phyloP scores from a whole-genome alignment of 2,888 invertebrate species.

The Lasioglossum malachurum region DNA sequence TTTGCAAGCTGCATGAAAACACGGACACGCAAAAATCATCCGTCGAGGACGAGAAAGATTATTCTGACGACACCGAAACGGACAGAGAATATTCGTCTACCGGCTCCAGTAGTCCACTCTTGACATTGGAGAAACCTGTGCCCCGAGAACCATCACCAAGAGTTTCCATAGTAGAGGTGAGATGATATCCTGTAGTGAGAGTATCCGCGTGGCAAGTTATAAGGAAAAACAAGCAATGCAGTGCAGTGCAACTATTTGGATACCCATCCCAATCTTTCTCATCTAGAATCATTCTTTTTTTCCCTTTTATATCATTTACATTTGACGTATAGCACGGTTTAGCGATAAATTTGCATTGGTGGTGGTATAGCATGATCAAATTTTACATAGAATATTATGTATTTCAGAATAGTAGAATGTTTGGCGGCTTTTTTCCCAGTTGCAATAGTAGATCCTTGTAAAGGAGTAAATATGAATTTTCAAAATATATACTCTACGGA shows the following conservation, averaged over 20 bases:
- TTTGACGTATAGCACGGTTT: conserved; percentile 39
- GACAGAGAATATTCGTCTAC: conserved; percentile 76
- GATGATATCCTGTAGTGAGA: conserved; percentile 58
- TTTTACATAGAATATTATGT: conserved; percentile 16
- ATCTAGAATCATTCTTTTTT: conserved; percentile 25
- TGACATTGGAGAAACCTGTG: conserved; percentile 67
- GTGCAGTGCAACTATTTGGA: conserved; percentile 16
- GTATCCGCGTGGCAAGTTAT: conserved; percentile 19
- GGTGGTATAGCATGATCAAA: conserved; percentile 65
- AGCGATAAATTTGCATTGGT: conserved; percentile 54
- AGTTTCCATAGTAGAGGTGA: conserved; percentile 83
- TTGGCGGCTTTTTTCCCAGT: conserved; percentile 3
- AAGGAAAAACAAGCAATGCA: conserved; percentile 25
- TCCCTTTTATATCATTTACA: conserved; percentile 34
- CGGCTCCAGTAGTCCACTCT: conserved; percentile 74
- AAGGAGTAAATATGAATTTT: conserved; percentile 40
- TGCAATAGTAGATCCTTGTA: conserved; percentile 12
- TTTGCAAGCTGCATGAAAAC: conserved; percentile 77
- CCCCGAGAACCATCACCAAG: conserved; percentile 78
- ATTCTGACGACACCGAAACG: conserved; percentile 76
- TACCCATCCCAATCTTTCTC: conserved; percentile 24
- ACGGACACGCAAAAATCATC: conserved; percentile 59
- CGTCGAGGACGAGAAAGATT: conserved; percentile 72
- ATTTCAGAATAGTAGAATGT: conserved; percentile 27
- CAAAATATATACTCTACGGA: conserved; percentile 22